These are phyloP conservation scores for Sarcoramphus papa DNA, from an alignment of 2,797 vertebrate genomes.

Conservation along the genomic window DNA sequence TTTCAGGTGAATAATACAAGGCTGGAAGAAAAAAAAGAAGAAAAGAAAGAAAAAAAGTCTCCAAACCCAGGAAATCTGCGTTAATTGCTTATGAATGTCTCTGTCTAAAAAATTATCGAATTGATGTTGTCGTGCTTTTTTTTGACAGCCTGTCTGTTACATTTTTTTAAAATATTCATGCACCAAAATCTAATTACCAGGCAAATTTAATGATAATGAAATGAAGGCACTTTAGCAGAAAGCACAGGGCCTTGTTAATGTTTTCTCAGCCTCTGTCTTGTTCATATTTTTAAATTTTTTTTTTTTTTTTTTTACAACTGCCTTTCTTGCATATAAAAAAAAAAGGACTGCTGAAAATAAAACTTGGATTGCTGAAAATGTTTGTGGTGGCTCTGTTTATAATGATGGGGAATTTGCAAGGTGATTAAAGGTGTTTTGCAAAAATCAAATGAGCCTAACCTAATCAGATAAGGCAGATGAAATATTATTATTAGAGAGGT, in stretches of 20 bases:
- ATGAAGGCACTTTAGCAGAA: slow-evolving; percentile 51
- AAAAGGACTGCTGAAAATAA: slow-evolving; percentile 29
- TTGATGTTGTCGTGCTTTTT: slow-evolving; percentile 41
- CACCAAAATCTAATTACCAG: slow-evolving; percentile 37
- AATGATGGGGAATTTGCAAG: neutral
- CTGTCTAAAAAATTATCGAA: slow-evolving; percentile 30
- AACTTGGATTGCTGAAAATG: neutral
- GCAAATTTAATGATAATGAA: slow-evolving; percentile 61
- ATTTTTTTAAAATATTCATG: slow-evolving; percentile 55
- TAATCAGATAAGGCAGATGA: slow-evolving; percentile 24
- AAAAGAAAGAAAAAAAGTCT: neutral
- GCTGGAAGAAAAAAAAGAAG: neutral
- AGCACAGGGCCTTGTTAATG: slow-evolving; percentile 37
- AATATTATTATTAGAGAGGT: slow-evolving; percentile 16
- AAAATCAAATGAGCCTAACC: slow-evolving; percentile 15
- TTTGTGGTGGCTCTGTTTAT: slow-evolving; percentile 26
- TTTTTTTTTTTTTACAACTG: neutral
- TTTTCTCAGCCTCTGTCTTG: slow-evolving; percentile 48
- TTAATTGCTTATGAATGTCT: slow-evolving; percentile 50
- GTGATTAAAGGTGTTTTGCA: slow-evolving; percentile 50
- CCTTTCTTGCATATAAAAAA: neutral
- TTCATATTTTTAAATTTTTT: neutral
- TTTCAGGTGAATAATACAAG: slow-evolving; percentile 13
- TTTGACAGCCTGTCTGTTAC: slow-evolving; percentile 57
- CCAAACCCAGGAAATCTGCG: slow-evolving; percentile 26